These are phyloP conservation scores for Chymomyza procnemis DNA, from an alignment of 2,888 invertebrate species.

Conservation along the genomic window DNA sequence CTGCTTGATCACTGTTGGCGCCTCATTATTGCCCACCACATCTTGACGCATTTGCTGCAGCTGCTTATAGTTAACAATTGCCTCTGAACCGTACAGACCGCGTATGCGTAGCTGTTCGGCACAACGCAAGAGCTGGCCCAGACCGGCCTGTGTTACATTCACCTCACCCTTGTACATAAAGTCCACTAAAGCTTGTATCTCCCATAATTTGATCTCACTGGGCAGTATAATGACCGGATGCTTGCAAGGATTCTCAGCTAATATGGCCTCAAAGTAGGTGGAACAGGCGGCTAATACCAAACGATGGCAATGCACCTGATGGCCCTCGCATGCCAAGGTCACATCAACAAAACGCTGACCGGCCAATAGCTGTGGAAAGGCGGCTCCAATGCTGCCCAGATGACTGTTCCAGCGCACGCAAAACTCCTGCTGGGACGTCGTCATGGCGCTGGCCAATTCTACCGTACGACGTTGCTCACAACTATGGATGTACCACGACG, in stretches of 20 bases:
- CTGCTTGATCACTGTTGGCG: constrained; percentile 9
- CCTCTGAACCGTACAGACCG: constrained; percentile 80
- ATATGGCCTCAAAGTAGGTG: constrained; percentile 88
- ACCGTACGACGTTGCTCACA: background rate
- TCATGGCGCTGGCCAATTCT: constrained; percentile 43
- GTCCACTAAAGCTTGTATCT: constrained; percentile 91
- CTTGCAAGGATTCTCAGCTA: constrained; percentile 90
- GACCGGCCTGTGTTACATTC: constrained; percentile 90
- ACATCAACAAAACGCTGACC: constrained; percentile 87
- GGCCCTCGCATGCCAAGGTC: constrained; percentile 91
- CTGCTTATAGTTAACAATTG: constrained; percentile 76
- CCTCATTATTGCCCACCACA: background rate
- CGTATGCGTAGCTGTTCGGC: constrained; percentile 91
- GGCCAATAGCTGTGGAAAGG: constrained; percentile 78
- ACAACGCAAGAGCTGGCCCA: constrained; percentile 88
- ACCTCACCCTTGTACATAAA: constrained; percentile 95
- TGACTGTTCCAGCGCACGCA: constrained; percentile 79
- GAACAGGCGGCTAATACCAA: constrained; percentile 91
- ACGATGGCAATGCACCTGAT: constrained; percentile 90
- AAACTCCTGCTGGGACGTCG: constrained; percentile 74
- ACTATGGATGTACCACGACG: background rate
- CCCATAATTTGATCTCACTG: constrained; percentile 90
- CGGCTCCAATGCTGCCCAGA: constrained; percentile 78
- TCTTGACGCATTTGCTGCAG: constrained; percentile 67
- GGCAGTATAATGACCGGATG: constrained; percentile 90